phyloP scores from a whole-genome alignment of 2,888 invertebrate genomes.

The Drosophila hamatofila region DNA sequence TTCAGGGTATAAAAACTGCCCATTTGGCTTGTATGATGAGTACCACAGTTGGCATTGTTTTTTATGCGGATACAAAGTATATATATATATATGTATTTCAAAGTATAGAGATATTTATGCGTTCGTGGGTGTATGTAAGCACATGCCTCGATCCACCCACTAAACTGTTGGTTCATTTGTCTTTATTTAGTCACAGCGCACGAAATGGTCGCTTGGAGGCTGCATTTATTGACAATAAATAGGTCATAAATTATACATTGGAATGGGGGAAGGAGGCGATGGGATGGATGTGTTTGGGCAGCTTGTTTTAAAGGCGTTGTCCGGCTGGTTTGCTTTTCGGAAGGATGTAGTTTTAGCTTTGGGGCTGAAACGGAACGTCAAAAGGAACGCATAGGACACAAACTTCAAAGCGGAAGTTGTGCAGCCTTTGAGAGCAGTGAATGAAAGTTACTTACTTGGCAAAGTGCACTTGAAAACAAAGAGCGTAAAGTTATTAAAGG shows the following conservation, averaged over 20 bases:
- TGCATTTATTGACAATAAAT: constrained; percentile 79
- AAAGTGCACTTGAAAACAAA: constrained; percentile 79
- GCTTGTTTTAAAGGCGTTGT: constrained; percentile 28
- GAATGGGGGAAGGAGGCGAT: too few species aligned
- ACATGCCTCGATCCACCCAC: constrained; percentile 55
- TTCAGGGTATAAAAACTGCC: constrained; percentile 32
- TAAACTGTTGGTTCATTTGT: constrained; percentile 74
- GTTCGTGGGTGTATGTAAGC: too few species aligned
- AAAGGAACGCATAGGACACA: constrained; percentile 29
- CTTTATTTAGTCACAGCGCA: constrained; percentile 69
- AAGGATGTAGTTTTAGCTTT: constrained; percentile 9
- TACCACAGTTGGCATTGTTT: constrained; percentile 30
- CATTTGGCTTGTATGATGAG: constrained; percentile 56
- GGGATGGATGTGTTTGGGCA: not conserved
- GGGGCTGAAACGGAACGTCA: constrained; percentile 12
- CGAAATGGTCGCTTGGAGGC: constrained; percentile 78
- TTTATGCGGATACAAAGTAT: constrained; percentile 6
- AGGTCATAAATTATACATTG: constrained; percentile 70
- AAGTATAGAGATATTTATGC: not conserved
- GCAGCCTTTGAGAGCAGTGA: constrained; percentile 24
- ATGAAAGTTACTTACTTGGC: constrained; percentile 18
- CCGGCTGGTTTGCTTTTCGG: not conserved
- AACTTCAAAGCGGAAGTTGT: constrained; percentile 69
- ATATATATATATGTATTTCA: not conserved
- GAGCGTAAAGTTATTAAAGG: constrained; percentile 80